Base-by-base conservation (phyloP, 1,140 invertebrate genomes). In the Drosophila parvula region DNA sequence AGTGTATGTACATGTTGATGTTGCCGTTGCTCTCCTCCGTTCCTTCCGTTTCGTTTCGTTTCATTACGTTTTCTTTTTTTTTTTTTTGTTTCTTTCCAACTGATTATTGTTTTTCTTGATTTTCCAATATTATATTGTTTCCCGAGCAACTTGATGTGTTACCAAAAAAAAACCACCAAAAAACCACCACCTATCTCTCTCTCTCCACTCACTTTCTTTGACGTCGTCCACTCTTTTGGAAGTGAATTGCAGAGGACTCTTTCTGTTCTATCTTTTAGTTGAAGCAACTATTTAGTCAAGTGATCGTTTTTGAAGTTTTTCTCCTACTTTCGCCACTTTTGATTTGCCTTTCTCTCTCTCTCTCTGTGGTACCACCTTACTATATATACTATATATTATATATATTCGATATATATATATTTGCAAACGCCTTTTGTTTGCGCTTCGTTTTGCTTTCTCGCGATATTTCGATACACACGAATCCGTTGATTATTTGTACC, bases 61-160 rank as follows among this genome's bases (percentile, higher is more conserved):
- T 57, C 38, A 7, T 38, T 77, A 55, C 12, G 34, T 64, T 81
- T 38, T 45, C 16, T 41, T 18, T 22, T 2, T 22, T 3, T 22
- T 22, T 22, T 18, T 22, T 2, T 22, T 3, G 1, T 22, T 22
- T 22, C 22, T 22, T 58, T 51, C 47, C 28, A 45, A 40, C 34
- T 55, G 55, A 55, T 55, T 48, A 12, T 47, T 60, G 56, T 27
- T 12, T 58, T 36, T 50, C 45, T 63, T 63, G 56, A 56, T 47
- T 58, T 71, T n/a, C 38, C 41, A 27, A 53, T 69, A 22, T 22
- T 22, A 22, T 71, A 57, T 60, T 63, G 45, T 34, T 60, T 78
- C 16, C 51, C 61, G 59, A 79, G 77, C 78, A 74, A 79, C 78
- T 79, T 80, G 78, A 79, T 79, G 77, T 79, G 43, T 48, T 30